Base-by-base conservation (phyloP, 2,113 vertebrate species). In the Tichodroma muraria region DNA sequence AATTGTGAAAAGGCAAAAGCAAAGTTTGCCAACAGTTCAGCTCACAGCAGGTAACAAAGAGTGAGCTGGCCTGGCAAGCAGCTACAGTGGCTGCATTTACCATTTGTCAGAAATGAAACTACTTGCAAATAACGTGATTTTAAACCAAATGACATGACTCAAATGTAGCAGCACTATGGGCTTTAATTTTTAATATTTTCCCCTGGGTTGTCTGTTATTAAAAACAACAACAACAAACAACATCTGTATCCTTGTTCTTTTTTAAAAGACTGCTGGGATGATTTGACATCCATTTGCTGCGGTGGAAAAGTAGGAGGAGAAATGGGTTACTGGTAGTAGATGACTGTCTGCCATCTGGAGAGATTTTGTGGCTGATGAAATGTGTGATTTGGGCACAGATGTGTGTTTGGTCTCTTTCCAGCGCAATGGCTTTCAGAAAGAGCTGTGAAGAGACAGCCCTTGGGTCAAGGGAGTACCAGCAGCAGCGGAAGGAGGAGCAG, bases 321-420 rank as follows among this genome's bases (percentile, higher is more conserved):
- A 90, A 52, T 40, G 18, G 42, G 57, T 89, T 95, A 80, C 21
- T 93, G 81, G 75, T 59, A 82, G 79, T 27, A 63, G 71, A 93
- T 82, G 45, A 73, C 30, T 57, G 11, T 35, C 42, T 93, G 79
- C 92, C 82, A 94, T 95, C 90, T 95, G 95, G 63, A 82, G 60
- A 95, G 82, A 42, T 31, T 70, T 80, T 88, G 47, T 73, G 38
- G 53, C 22, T 80, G 79, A 71, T 57, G 81, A 84, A 87, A 89
- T 57, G 8, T 42, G 15, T 50, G n/a, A 85, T 85, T 83, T 61
- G 59, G 42, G 38, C 42, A 69, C 61, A 89, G 49, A 85, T 60
- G 35, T 68, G 37, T 47, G 19, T 44, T 88, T 77, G 79, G 42
- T 80, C 33, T 38, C 0, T 1, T 88, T 69, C 40, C 63, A 70